Base-by-base conservation (phyloP, 2,113 vertebrate species). In the Osmerus mordax region DNA sequence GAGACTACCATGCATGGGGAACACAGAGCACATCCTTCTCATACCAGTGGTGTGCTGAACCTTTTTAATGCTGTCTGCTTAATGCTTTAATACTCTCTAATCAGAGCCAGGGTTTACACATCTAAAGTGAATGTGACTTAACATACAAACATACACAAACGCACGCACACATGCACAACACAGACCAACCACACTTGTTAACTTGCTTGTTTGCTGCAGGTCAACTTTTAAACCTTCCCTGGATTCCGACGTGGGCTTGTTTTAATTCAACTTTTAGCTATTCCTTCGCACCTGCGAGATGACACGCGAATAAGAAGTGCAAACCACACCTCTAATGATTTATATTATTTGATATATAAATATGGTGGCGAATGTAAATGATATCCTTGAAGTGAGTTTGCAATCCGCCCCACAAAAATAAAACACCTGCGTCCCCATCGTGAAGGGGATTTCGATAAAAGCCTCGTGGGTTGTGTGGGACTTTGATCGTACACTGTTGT, bases 11-110 rank as follows among this genome's bases (percentile, higher is more conserved):
- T 36, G 4, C 32, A 36, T 36, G 32, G 32, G 4, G 3, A 36
- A 36, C 97, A 91, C 94, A 99, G 76, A 99, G 95, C 82, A 98
- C 97, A 86, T 97, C 97, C 91, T 95, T 92, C 83, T 98, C 96
- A 23, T 98, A 98, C 97, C 25, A 28, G 25, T 2, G 25, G 25
- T 28, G 25, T 28, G 25, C 25, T 28, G 25, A 28, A 28, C 25
- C 9, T 47, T 47, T 11, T 47, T 11, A 47, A 47, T 36, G 9
- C 7, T 47, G 41, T 12, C 8, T 47, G 41, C 41, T 11, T 47
- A 47, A 47, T 83, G 83, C 87, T 85, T 87, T 81, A 85, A 79
- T 79, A 83, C 84, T 86, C 72, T 90, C 77, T 87, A 92, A 93
- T 93, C 90, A 91, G 86, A 92, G 78, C 81, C 87, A 84, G 32